phyloP scores from a whole-genome alignment of 2,888 invertebrate species.

The Drosophila mimetica region DNA sequence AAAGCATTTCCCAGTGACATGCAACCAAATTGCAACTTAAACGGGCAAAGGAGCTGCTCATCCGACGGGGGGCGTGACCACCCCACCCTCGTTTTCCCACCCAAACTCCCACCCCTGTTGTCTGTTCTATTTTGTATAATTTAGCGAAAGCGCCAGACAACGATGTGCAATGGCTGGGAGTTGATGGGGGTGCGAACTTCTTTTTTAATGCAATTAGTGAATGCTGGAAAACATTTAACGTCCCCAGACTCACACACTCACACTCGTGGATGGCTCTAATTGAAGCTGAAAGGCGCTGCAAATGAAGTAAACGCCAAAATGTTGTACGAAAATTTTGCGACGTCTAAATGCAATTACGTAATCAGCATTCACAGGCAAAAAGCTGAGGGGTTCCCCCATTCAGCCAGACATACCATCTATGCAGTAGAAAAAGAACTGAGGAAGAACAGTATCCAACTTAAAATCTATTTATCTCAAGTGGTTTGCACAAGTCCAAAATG shows the following conservation, averaged over 20 bases:
- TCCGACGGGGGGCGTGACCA: conserved; percentile 29
- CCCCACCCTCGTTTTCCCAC: not conserved
- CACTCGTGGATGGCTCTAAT: conserved; percentile 52
- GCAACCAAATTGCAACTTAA: conserved; percentile 77
- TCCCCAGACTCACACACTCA: conserved; percentile 24
- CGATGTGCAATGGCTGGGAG: conserved; percentile 21
- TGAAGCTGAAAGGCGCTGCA: conserved; percentile 74
- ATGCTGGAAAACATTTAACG: conserved; percentile 69
- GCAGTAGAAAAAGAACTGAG: not conserved
- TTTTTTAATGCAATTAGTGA: conserved; percentile 74
- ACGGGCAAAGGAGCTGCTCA: conserved; percentile 50
- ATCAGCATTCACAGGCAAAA: conserved; percentile 64
- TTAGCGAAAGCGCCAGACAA: conserved; percentile 61
- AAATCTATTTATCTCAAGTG: conserved; percentile 73
- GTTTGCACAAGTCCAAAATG: conserved; percentile 55
- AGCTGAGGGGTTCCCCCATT: conserved; percentile 1
- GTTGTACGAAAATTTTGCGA: conserved; percentile 66
- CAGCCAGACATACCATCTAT: conserved; percentile 2
- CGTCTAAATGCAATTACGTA: conserved; percentile 74
- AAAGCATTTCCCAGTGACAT: conserved; percentile 74
- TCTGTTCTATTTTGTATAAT: conserved; percentile 68
- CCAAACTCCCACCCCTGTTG: conserved; percentile 24
- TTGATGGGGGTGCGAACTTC: conserved; percentile 38
- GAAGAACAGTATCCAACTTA: conserved; percentile 48
- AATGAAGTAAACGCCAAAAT: conserved; percentile 78